Evolutionary conservation across 2,113 vertebrate species (phyloP).

Genomic region (Elaphurus davidianus): DNA sequence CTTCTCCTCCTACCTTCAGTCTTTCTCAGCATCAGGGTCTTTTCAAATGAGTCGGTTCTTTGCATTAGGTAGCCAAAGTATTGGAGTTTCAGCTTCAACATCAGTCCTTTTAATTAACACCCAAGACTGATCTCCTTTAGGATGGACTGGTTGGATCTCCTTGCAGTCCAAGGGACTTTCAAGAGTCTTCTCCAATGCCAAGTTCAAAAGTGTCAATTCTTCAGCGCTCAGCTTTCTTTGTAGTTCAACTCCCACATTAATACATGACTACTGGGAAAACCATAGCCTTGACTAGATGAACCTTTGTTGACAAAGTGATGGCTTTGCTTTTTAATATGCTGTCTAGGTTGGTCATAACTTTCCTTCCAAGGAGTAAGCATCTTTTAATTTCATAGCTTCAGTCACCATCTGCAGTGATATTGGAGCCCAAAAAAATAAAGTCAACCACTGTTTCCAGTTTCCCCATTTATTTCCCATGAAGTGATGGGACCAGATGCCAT

Average conservation of each 20-base stretch:
- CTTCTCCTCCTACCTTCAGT: background rate
- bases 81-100: background rate
- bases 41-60: background rate
- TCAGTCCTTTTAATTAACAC: background rate
- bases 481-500: too few species aligned
- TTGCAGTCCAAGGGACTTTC: background rate
- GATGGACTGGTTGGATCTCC: background rate
- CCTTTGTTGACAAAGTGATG: too few species aligned
- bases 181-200: background rate
- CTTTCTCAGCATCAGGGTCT: background rate
- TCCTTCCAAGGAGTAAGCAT: too few species aligned
- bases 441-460: too few species aligned
- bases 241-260: background rate
- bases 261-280: background rate
- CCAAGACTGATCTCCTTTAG: background rate
- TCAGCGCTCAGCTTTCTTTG: rapidly evolving
- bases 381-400: too few species aligned
- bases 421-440: too few species aligned
- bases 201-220: background rate
- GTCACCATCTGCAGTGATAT: too few species aligned
- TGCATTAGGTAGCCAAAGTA: background rate
- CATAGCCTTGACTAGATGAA: too few species aligned
- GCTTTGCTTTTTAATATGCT: too few species aligned
- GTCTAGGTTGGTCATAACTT: too few species aligned
- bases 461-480: too few species aligned